Conservation (phyloP, 1,140 invertebrate species). For the Phthorimaea operculella region DNA sequence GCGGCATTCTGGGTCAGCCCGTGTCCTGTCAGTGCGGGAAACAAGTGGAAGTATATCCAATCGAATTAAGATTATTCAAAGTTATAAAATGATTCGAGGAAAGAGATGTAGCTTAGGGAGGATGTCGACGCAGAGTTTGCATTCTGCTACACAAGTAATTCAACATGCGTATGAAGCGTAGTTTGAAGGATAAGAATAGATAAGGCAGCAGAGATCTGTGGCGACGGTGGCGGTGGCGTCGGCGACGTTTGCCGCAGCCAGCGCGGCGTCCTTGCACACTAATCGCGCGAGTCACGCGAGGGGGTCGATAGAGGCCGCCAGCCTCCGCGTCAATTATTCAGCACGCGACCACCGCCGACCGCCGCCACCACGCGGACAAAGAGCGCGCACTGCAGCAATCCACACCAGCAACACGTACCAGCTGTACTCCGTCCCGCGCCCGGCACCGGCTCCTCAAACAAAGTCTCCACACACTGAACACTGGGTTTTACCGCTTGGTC, state of each 20-base stretch:
- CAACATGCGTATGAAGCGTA: conserved; percentile 5
- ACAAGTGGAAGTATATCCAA: no score
- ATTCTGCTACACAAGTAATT: no score
- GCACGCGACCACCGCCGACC: conserved; percentile 48
- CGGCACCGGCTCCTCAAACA: conserved; percentile 10
- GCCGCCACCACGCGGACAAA: conserved; percentile 40
- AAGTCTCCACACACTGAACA: conserved; percentile 42
- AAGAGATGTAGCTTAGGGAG: no score
- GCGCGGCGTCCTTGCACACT: conserved; percentile 59
- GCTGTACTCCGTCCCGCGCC: conserved; percentile 35
- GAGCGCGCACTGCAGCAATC: conserved; percentile 38
- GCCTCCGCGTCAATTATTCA: conserved; percentile 63
- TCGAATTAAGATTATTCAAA: no score
- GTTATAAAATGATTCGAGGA: no score
- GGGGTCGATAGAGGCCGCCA: conserved; percentile 59
- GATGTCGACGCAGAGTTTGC: no score
- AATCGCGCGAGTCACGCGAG: conserved; percentile 52
- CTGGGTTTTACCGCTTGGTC: conserved; percentile 29
- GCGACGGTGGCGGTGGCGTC: conserved; percentile 27
- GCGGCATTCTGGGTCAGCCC: neutral
- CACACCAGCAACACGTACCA: conserved; percentile 56
- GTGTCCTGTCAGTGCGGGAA: neutral
- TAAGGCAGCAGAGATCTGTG: conserved; percentile 11
- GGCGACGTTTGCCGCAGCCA: conserved; percentile 48
- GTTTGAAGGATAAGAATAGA: conserved; percentile 18